Percentiles rank a stretch among this genome's conserved stretches.
Conservation (phyloP, 2,113 vertebrate species). For the Triplophysa siluroides region DNA sequence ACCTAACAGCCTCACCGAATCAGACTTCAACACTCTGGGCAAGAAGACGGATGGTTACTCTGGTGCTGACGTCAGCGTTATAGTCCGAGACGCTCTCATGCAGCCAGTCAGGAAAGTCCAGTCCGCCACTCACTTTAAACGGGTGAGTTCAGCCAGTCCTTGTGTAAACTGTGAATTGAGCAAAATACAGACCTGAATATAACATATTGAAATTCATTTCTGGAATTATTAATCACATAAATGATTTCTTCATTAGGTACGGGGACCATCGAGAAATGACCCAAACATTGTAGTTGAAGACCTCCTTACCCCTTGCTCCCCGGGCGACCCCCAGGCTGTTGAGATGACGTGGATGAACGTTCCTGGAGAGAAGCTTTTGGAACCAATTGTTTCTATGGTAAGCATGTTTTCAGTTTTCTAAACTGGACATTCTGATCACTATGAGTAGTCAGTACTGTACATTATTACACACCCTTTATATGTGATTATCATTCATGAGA, state of each 20-base stretch:
- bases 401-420: slow-evolving; percentile 43
- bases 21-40: slow-evolving; percentile 85
- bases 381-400: slow-evolving; percentile 90
- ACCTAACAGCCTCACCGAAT: slow-evolving; percentile 78
- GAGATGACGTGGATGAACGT: slow-evolving; percentile 98
- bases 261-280: slow-evolving; percentile 80
- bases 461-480: too few relatives aligned
- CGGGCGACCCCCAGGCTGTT: slow-evolving; percentile 83
- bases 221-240: not conserved
- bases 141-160: slow-evolving; percentile 67
- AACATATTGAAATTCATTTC: not conserved
- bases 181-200: not conserved
- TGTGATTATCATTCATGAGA: too few relatives aligned
- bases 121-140: slow-evolving; percentile 95
- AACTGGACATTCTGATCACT: not conserved
- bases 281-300: slow-evolving; percentile 79
- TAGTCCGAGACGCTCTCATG: slow-evolving; percentile 95
- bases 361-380: slow-evolving; percentile 89
- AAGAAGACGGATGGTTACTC: slow-evolving; percentile 91
- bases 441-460: not conserved
- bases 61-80: slow-evolving; percentile 91
- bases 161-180: not conserved
- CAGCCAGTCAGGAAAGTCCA: slow-evolving; percentile 97
- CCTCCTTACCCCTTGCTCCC: slow-evolving; percentile 91
- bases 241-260: slow-evolving; percentile 72